These are phyloP conservation scores for Hesperia comma DNA, from an alignment of 2,888 invertebrate species.

Conservation along the genomic window DNA sequence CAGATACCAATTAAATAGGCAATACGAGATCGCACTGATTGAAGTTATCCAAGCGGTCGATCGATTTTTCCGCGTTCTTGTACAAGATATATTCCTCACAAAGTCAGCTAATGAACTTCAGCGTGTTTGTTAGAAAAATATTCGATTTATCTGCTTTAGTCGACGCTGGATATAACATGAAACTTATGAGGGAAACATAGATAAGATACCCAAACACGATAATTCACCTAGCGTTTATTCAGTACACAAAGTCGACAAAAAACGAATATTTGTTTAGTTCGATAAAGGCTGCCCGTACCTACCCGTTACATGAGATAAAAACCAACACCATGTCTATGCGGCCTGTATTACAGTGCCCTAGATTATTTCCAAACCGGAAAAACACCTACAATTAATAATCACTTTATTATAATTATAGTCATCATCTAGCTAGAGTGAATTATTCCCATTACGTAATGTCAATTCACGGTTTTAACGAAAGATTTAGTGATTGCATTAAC, in stretches of 20 bases:
- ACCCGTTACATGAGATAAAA: constrained; percentile 58
- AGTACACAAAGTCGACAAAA: constrained; percentile 3
- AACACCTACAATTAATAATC: constrained; percentile 64
- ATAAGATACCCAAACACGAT: neutral
- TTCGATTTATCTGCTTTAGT: neutral
- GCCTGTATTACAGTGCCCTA: constrained; percentile 59
- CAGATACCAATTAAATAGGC: constrained; percentile 25
- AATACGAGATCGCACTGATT: constrained; percentile 20
- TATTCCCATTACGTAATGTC: constrained; percentile 46
- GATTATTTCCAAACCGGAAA: constrained; percentile 63
- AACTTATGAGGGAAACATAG: neutral
- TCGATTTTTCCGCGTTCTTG: constrained; percentile 19
- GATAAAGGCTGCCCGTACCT: constrained; percentile 43
- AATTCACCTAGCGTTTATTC: constrained; percentile 6
- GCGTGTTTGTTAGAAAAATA: neutral
- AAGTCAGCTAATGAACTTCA: neutral
- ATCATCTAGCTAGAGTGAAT: constrained; percentile 16
- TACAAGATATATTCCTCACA: constrained; percentile 4
- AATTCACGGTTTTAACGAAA: constrained; percentile 39
- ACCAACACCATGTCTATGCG: constrained; percentile 38
- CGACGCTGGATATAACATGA: neutral
- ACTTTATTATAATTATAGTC: constrained; percentile 40
- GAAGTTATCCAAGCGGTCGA: constrained; percentile 6
- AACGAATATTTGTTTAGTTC: constrained; percentile 29
- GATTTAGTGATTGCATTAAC: constrained; percentile 35